These are phyloP conservation scores for Neodiprion pinetum DNA, from an alignment of 1,140 invertebrate genomes.

Conservation along the genomic window DNA sequence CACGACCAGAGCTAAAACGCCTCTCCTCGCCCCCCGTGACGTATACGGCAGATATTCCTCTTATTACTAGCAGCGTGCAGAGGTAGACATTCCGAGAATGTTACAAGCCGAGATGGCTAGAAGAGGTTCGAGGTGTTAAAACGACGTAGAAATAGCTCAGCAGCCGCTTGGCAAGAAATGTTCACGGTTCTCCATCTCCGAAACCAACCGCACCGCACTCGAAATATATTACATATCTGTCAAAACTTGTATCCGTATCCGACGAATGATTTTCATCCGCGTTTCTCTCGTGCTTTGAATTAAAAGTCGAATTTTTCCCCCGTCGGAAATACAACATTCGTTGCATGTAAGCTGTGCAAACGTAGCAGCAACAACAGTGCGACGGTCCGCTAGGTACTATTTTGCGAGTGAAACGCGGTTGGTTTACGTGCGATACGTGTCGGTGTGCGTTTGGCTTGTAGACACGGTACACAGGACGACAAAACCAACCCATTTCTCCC, in stretches of 20 bases:
- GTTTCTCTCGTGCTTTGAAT: neutral
- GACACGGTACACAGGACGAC: neutral
- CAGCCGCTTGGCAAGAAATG: neutral
- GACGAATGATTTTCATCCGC: neutral
- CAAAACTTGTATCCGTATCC: neutral
- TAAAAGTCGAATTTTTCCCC: neutral
- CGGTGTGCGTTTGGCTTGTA: conserved; percentile 14
- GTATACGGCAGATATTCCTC: neutral
- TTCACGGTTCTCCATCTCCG: neutral
- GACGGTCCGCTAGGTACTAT: conserved; percentile 15
- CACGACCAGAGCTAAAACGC: no score
- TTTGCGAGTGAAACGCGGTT: conserved; percentile 17
- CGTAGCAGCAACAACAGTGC: neutral
- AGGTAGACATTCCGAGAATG: neutral
- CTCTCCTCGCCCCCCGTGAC: no score
- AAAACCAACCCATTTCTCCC: conserved; percentile 5
- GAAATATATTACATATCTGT: neutral
- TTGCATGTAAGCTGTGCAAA: no score
- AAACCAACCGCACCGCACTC: neutral
- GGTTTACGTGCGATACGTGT: conserved; percentile 16
- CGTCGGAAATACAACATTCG: neutral
- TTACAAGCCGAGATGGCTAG: neutral
- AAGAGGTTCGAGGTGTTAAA: no score
- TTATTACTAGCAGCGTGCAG: neutral
- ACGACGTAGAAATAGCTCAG: no score